Percentiles rank a stretch among this genome's conserved stretches.
phyloP scores from a whole-genome alignment of 2,797 vertebrate genomes.

The Rachycentron canadum region DNA sequence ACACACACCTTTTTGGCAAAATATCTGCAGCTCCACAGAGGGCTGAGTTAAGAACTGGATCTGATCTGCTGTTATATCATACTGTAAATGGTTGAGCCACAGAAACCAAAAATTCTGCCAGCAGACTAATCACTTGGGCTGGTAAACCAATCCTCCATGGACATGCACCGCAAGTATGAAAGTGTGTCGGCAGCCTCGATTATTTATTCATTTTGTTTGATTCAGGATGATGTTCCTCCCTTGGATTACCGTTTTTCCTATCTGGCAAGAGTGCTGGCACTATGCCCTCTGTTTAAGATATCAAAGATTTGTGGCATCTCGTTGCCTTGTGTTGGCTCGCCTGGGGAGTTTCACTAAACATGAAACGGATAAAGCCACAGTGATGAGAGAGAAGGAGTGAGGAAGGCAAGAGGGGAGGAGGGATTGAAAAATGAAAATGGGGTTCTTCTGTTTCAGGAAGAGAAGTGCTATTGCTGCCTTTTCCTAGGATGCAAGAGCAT shows the following conservation, averaged over 20 bases:
- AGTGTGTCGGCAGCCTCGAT: constrained; percentile 85
- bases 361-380: constrained; percentile 85
- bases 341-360: constrained; percentile 86
- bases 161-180: constrained; percentile 86
- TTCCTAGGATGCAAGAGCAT: constrained; percentile 64
- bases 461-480: constrained; percentile 64
- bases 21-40: constrained; percentile 52
- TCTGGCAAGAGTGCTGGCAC: constrained; percentile 82
- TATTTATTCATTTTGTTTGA: constrained; percentile 90
- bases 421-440: constrained; percentile 77
- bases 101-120: constrained; percentile 82
- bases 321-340: constrained; percentile 78
- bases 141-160: constrained; percentile 84
- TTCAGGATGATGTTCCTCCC: constrained; percentile 85
- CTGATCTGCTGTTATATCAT: constrained; percentile 80
- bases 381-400: constrained; percentile 40
- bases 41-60: constrained; percentile 67
- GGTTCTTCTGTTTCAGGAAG: constrained; percentile 76
- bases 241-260: constrained; percentile 82
- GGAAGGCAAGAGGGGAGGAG: constrained; percentile 30
- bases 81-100: constrained; percentile 82
- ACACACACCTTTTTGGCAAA: constrained; percentile 36
- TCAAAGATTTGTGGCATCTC: constrained; percentile 85
- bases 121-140: constrained; percentile 83
- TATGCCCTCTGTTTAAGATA: constrained; percentile 88